Evolutionary conservation across 2,797 vertebrate species (phyloP).

Genomic region (Oreonectes daqikongensis): DNA sequence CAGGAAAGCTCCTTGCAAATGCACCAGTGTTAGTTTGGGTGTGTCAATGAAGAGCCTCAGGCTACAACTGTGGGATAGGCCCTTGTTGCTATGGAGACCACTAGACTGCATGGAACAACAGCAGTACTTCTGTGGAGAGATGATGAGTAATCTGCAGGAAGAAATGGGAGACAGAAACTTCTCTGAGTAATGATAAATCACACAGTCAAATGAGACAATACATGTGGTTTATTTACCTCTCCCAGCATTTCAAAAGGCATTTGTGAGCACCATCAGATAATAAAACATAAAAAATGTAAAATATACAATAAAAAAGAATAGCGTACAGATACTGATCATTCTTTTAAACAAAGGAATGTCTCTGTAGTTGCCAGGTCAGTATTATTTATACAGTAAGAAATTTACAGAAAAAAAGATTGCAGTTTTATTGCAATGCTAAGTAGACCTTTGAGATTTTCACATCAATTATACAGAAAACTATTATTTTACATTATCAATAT

Average conservation of each 20-base stretch:
- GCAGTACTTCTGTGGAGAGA: constrained; percentile 28
- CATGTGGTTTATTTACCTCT: neutral
- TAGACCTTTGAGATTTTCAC: no score
- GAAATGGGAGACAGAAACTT: constrained; percentile 18
- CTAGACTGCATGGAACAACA: constrained; percentile 36
- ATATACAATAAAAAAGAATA: no score
- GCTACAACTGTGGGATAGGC: constrained; percentile 17
- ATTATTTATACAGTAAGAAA: no score
- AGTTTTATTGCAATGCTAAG: no score
- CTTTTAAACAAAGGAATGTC: no score
- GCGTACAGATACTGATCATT: no score
- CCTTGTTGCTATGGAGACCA: constrained; percentile 22
- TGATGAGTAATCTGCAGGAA: constrained; percentile 25
- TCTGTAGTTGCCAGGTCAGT: no score
- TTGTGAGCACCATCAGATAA: neutral
- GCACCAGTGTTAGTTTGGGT: constrained; percentile 17
- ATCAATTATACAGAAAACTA: no score
- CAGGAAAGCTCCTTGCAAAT: neutral
- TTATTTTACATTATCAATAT: no score
- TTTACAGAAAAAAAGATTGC: no score
- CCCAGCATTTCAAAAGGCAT: neutral
- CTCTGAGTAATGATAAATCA: constrained; percentile 19
- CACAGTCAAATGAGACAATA: constrained; percentile 18
- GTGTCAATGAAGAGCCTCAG: constrained; percentile 38
- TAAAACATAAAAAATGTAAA: no score